Percentiles rank a stretch among this genome's conserved stretches.
Conservation (phyloP, 2,888 invertebrate species). For the Cerastis rubricosa region DNA sequence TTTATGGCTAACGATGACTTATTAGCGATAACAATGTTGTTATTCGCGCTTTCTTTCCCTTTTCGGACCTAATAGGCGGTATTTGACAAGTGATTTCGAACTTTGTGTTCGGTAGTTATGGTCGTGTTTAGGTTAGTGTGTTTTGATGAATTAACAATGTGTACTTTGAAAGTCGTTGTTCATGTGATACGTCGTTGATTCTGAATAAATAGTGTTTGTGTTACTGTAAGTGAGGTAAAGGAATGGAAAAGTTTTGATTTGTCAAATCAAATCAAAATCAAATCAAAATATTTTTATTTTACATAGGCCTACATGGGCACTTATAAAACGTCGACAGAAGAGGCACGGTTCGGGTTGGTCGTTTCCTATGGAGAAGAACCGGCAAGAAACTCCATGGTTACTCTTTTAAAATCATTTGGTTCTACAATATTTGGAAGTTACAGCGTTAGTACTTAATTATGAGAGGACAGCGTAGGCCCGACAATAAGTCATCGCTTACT, state of each 20-base stretch:
- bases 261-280: no score
- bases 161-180: constrained; percentile 56
- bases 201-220: constrained; percentile 64
- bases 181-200: constrained; percentile 64
- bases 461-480: no score
- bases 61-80: constrained; percentile 61
- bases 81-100: constrained; percentile 39
- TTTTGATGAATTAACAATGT: constrained; percentile 61
- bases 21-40: constrained; percentile 82
- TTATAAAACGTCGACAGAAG: no score
- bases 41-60: constrained; percentile 76
- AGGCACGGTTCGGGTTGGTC: no score
- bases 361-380: no score
- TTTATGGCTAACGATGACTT: constrained; percentile 84
- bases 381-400: no score
- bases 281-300: no score
- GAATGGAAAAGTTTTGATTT: constrained; percentile 22
- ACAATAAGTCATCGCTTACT: no score
- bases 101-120: constrained; percentile 12
- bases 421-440: no score
- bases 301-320: no score
- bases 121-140: constrained; percentile 34
- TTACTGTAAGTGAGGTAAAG: constrained; percentile 28
- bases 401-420: no score
- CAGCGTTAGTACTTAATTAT: no score